Evolutionary conservation across 2,888 invertebrate species (phyloP), one percentile per base, ranked within the genome.

Genomic region (Lamellibrachia columna): DNA sequence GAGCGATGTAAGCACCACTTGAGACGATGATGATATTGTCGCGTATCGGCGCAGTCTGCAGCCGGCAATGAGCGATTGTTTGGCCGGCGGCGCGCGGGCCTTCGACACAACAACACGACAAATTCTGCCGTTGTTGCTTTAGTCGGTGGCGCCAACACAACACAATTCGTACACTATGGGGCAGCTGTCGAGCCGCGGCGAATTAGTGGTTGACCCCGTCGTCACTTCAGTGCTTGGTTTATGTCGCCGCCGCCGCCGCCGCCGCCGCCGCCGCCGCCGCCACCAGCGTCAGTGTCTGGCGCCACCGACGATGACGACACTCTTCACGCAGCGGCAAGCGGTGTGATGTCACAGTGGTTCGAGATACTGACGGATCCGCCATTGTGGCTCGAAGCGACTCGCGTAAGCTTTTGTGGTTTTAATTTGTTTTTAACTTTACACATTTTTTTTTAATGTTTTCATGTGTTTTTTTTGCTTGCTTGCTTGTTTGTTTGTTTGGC

Each of bases 11-110:
- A 75, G 75, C 75, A 22, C 22, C 75, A 75, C 75, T 75, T 75
- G 75, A 75, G 75, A 75, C 75, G 75, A 75, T 75, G 75, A 75
- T 75, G 75, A 75, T 75, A 75, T 75, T 75, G 75, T 75, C 75
- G 75, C 75, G n/a, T 75, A 22, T 15, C 75, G 75, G 75, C 75
- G 75, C 75, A 75, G 75, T 75, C 75, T 15, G 75, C 75, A 75
- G 75, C n/a, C 75, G 75, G 75, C 75, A 75, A 75, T 75, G 75
- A 75, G 75, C 75, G 75, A 75, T 75, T 75, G 75, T 75, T 75
- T 75, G 75, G 75, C n/a, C 75, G 75, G 75, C 15, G 4, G 75
- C 8, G 11, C 75, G 75, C 15, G 75, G 3, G 75, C 15, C 75
- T 2, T 6, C 75, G 75, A 75, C 75, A 75, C 75, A 75, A 75